These are phyloP conservation scores for Rhadina sibilatrix DNA, from an alignment of 2,113 vertebrate species.

Conservation along the genomic window DNA sequence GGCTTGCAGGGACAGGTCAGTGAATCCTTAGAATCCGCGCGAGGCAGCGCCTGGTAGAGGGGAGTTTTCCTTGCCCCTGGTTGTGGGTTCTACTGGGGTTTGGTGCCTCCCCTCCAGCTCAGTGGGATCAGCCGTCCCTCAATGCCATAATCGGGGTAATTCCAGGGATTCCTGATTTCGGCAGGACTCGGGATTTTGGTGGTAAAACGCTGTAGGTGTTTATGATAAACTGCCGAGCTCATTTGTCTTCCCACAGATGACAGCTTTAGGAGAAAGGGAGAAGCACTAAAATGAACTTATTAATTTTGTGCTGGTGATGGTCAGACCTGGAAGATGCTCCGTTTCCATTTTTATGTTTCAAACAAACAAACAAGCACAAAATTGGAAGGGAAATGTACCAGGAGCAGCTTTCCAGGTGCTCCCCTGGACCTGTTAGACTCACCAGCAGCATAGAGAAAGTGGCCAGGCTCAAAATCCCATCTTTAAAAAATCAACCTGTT, in stretches of 20 bases:
- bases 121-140: fast-evolving
- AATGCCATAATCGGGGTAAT: fast-evolving
- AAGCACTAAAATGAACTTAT: neutral
- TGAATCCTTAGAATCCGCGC: fast-evolving
- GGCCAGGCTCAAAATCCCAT: neutral
- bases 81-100: fast-evolving
- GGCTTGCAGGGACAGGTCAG: neutral
- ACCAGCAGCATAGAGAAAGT: neutral
- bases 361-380: neutral
- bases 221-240: neutral
- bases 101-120: neutral
- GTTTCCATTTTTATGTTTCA: neutral
- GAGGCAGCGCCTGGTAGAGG: neutral
- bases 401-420: neutral
- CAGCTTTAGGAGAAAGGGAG: neutral
- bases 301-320: neutral
- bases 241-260: fast-evolving
- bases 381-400: fast-evolving
- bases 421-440: neutral
- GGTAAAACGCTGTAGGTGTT: neutral
- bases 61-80: fast-evolving
- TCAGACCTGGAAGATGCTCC: neutral
- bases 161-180: fast-evolving
- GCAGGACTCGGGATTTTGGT: neutral
- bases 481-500: neutral